These are phyloP conservation scores for Tiaroga cobitis DNA, from an alignment of 2,797 vertebrate species.

Conservation along the genomic window DNA sequence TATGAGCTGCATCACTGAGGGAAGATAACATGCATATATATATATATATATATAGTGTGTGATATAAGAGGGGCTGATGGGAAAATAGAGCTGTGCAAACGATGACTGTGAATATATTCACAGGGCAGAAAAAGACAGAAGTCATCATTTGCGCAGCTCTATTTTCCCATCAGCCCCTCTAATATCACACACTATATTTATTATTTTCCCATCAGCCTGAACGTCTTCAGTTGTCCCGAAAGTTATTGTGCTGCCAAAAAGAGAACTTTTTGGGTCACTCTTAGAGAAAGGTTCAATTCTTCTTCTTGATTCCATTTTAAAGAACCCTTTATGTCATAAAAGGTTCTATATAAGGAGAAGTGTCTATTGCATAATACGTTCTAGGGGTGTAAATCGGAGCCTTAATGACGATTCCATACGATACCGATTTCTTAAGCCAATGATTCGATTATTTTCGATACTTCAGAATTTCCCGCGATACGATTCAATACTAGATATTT, in stretches of 20 bases:
- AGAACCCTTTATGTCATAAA: not conserved
- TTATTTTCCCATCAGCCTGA: not conserved
- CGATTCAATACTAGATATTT: too few relatives aligned
- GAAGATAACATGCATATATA: not conserved
- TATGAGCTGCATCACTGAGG: constrained; percentile 70
- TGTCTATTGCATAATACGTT: not conserved
- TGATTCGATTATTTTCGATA: too few relatives aligned
- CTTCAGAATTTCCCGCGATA: too few relatives aligned
- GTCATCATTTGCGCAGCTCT: not conserved
- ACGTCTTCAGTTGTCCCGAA: not conserved
- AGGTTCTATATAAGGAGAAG: not conserved
- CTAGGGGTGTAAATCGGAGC: too few relatives aligned
- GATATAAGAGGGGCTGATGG: not conserved
- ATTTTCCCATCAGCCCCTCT: not conserved
- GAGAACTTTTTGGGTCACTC: not conserved
- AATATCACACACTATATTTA: too few relatives aligned
- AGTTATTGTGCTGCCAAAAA: not conserved
- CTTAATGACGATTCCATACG: too few relatives aligned
- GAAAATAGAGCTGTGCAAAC: not conserved
- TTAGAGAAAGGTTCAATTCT: not conserved
- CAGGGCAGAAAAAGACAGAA: not conserved
- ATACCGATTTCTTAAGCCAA: too few relatives aligned
- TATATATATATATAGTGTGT: not conserved
- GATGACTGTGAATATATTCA: not conserved
- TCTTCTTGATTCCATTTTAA: not conserved